phyloP scores from a whole-genome alignment of 1,140 invertebrate genomes.

The Sarcophaga bullata region DNA sequence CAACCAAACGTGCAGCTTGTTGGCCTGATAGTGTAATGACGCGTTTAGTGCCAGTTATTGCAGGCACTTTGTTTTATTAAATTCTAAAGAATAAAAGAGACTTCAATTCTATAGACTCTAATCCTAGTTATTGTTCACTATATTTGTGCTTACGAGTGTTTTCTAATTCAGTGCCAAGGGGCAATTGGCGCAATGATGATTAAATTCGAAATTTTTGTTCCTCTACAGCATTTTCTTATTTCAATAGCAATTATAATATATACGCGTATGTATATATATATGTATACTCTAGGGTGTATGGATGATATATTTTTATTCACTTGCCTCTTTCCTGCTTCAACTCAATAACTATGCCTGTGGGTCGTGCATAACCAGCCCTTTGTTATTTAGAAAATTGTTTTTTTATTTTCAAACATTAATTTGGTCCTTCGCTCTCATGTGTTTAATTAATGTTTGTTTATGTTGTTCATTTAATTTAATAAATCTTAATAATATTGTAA shows the following conservation, averaged over 20 bases:
- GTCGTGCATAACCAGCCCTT: background rate
- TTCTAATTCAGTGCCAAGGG: too few relatives aligned
- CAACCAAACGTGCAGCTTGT: too few relatives aligned
- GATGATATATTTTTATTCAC: background rate
- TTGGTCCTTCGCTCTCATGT: background rate
- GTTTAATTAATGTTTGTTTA: constrained; percentile 1
- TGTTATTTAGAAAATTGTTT: background rate
- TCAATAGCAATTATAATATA: too few relatives aligned
- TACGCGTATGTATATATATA: background rate
- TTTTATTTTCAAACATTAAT: background rate
- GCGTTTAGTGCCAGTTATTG: too few relatives aligned
- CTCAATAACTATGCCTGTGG: background rate
- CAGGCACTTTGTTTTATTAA: too few relatives aligned
- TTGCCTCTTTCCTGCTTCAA: background rate
- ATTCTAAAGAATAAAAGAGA: too few relatives aligned
- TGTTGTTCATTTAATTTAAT: constrained; percentile 17
- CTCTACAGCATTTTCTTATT: background rate
- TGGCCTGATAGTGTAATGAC: too few relatives aligned
- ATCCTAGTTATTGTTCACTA: too few relatives aligned
- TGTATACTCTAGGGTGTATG: background rate
- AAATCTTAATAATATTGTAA: constrained; percentile 35
- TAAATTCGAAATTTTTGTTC: background rate
- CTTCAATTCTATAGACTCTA: too few relatives aligned
- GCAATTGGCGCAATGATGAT: too few relatives aligned
- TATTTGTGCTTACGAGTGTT: too few relatives aligned